phyloP scores from a whole-genome alignment of 2,113 vertebrate species.

The Paradisaea rubra region DNA sequence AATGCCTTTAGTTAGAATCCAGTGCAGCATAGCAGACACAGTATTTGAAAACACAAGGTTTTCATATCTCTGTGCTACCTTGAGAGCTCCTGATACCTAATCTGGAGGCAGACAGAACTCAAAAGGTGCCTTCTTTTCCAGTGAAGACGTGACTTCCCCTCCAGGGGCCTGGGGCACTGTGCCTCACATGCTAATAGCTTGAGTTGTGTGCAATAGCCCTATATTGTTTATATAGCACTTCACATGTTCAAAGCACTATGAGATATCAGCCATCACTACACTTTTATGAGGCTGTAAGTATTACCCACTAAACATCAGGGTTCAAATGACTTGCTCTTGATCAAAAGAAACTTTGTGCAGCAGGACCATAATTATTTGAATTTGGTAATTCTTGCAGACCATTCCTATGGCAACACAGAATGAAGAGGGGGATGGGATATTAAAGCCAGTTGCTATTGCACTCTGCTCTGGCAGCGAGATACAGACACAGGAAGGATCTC shows the following conservation, averaged over 20 bases:
- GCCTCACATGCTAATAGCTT: not conserved
- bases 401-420: not conserved
- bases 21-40: not conserved
- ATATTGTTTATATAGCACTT: constrained; percentile 46
- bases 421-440: not conserved
- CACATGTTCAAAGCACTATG: constrained; percentile 47
- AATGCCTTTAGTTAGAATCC: not conserved
- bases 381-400: not conserved
- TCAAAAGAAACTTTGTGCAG: constrained; percentile 37
- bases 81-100: not conserved
- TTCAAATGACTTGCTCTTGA: constrained; percentile 30
- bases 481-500: not conserved
- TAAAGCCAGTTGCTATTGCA: not conserved
- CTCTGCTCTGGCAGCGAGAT: not conserved
- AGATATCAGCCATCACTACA: constrained; percentile 39
- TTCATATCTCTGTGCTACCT: not conserved
- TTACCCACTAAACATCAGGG: constrained; percentile 22
- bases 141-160: not conserved
- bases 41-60: not conserved
- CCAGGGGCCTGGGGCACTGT: not conserved
- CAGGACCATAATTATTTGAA: constrained; percentile 28
- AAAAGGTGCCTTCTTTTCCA: not conserved
- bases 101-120: not conserved
- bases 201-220: constrained; percentile 7
- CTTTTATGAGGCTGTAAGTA: constrained; percentile 51